A percentile compares a stretch with the other conserved stretches of the same genome.
phyloP scores from a whole-genome alignment of 1,140 invertebrate species.

The Catajapyx aquilonaris region DNA sequence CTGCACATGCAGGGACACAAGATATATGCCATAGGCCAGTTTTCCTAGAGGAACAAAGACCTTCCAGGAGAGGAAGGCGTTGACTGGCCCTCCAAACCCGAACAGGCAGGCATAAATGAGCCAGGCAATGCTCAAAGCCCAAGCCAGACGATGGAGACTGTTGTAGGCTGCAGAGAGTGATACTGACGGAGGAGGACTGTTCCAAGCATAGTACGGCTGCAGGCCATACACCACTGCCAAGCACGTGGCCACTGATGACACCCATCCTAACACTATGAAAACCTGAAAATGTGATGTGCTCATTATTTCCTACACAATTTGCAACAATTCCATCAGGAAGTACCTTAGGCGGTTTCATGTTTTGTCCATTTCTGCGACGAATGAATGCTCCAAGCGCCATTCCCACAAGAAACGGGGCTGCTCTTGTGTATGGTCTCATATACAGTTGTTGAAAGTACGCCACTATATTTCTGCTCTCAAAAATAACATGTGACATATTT shows the following conservation, averaged over 20 bases:
- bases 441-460: too few species aligned
- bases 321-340: too few species aligned
- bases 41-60: conserved; percentile 28
- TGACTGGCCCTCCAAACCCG: conserved; percentile 22
- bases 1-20: conserved; percentile 30
- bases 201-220: conserved; percentile 16
- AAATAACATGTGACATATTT: too few species aligned
- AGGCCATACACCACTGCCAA: conserved; percentile 16
- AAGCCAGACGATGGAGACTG: conserved; percentile 32
- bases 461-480: too few species aligned
- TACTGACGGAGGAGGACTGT: conserved; percentile 16
- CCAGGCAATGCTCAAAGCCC: conserved; percentile 37
- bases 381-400: neutral
- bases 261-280: too few species aligned
- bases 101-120: conserved; percentile 24
- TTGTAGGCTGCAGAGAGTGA: conserved; percentile 35
- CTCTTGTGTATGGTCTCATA: neutral
- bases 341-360: too few species aligned
- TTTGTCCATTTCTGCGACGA: too few species aligned
- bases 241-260: conserved; percentile 12
- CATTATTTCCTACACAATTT: too few species aligned
- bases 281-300: too few species aligned
- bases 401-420: neutral
- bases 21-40: conserved; percentile 32
- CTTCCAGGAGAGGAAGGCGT: conserved; percentile 28